These are phyloP conservation scores for Orchestes rusci DNA, from an alignment of 2,888 invertebrate genomes.

Conservation along the genomic window DNA sequence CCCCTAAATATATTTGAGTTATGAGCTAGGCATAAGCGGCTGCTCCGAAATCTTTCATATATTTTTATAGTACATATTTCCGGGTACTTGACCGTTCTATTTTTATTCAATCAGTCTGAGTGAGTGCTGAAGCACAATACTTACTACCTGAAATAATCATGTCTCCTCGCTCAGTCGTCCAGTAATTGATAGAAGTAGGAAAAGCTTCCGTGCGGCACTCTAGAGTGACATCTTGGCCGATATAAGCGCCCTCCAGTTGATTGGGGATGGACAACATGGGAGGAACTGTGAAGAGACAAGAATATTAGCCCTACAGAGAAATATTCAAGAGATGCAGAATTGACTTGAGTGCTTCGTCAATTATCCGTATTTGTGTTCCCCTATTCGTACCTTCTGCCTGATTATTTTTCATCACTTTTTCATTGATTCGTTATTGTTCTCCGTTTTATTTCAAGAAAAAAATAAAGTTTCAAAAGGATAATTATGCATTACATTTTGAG, in stretches of 20 bases:
- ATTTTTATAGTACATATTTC: no score
- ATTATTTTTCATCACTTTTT: neutral
- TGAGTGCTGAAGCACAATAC: constrained; percentile 18
- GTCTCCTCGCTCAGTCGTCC: constrained; percentile 85
- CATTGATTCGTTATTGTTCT: neutral
- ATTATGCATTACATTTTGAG: no score
- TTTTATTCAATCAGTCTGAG: no score
- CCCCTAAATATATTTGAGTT: no score
- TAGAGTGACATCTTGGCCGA: constrained; percentile 80
- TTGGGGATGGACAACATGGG: constrained; percentile 92
- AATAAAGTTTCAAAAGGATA: no score
- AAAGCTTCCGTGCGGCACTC: constrained; percentile 90
- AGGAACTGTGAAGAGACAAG: constrained; percentile 58
- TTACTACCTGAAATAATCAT: constrained; percentile 84
- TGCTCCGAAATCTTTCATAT: no score
- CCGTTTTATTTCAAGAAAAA: neutral
- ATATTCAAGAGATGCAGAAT: neutral
- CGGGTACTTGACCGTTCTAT: no score
- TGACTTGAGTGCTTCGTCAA: neutral
- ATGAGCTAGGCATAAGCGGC: no score
- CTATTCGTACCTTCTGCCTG: no score
- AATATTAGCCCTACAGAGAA: constrained; percentile 4
- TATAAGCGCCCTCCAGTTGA: constrained; percentile 83
- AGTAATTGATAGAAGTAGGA: constrained; percentile 89
- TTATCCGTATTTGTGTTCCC: no score